Conservation (phyloP, 1,140 invertebrate species). For the Aphaenogaster ashmeadi region DNA sequence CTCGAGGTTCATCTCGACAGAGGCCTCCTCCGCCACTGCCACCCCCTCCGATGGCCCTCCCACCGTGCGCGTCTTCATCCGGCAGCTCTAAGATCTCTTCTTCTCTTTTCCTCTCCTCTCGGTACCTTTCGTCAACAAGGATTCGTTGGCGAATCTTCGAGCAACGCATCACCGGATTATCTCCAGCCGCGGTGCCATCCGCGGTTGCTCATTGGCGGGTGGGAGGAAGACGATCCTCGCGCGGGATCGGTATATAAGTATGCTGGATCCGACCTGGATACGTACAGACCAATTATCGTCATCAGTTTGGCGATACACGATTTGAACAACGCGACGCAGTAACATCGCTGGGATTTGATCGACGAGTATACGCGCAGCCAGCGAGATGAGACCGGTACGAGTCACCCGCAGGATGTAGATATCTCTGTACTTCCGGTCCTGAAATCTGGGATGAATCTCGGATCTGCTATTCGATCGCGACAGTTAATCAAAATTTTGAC, state of each 20-base stretch:
- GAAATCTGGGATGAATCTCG: not conserved
- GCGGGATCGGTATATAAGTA: conserved; percentile 77
- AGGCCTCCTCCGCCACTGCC: conserved; percentile 20
- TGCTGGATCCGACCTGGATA: conserved; percentile 70
- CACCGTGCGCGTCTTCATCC: conserved; percentile 43
- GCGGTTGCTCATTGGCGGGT: conserved; percentile 59
- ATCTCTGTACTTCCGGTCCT: not conserved
- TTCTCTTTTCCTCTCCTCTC: conserved; percentile 15
- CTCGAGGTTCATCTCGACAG: conserved; percentile 41
- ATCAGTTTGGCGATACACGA: conserved; percentile 68
- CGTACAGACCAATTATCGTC: conserved; percentile 76
- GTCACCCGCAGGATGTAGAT: not conserved
- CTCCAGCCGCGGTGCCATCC: conserved; percentile 54
- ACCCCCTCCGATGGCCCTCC: not conserved
- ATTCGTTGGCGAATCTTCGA: conserved; percentile 67
- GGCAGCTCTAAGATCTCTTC: conserved; percentile 29
- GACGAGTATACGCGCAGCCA: not conserved
- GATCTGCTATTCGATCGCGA: not conserved
- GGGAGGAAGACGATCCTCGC: conserved; percentile 80
- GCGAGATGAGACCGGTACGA: conserved; percentile 78
- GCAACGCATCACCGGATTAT: conserved; percentile 68
- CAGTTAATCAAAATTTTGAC: not conserved
- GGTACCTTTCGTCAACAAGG: conserved; percentile 8
- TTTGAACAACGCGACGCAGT: conserved; percentile 43
- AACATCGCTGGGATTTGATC: conserved; percentile 50